Evolutionary conservation across 2,797 vertebrate species (phyloP), one percentile per base, ranked within the genome.

Genomic region (Crenuchus spilurus): DNA sequence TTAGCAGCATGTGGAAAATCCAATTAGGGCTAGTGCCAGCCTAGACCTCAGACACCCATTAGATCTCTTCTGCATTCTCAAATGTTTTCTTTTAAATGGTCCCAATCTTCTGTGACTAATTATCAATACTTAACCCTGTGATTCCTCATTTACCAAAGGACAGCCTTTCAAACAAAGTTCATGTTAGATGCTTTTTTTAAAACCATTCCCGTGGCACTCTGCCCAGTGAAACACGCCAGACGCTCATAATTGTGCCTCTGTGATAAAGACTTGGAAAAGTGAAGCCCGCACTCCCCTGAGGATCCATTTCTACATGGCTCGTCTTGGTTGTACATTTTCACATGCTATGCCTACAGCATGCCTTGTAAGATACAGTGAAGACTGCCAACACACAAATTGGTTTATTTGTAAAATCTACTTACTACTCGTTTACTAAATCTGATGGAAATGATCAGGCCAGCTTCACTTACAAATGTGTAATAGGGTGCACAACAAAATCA

Each of bases 1-100:
- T 84, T 79, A 80, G 72, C 80, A 79, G 76, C 77, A 77, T 77
- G 74, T 74, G 74, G 79, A 80, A 78, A 78, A 81, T 79, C 80
- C 81, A 81, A 83, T 84, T 81, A 81, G 74, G 51, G 67, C 62
- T 33, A 18, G 18, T 69, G 79, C 79, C 80, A 83, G 52, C 31
- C 61, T 70, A 61, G 66, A 76, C 63, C 58, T 46, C 60, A 37
- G 55, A 60, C 76, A 79, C 60, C 67, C 54, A 65, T 76, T 76
- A 70, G 39, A 49, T 28, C 60, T 54, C 46, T 58, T 75, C 44
- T 66, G 20, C 61, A 42, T 67, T 67, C 67, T 72, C 58, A 61
- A 75, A 75, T 65, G 58, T 70, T 65, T 57, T 57, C 39, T 64
- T 37, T 46, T 66, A 70, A 75, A 70, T 49, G 55, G 55, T 46